Percentiles rank a stretch among this genome's conserved stretches.
phyloP scores from a whole-genome alignment of 2,113 vertebrate genomes.

The Picathartes gymnocephalus region DNA sequence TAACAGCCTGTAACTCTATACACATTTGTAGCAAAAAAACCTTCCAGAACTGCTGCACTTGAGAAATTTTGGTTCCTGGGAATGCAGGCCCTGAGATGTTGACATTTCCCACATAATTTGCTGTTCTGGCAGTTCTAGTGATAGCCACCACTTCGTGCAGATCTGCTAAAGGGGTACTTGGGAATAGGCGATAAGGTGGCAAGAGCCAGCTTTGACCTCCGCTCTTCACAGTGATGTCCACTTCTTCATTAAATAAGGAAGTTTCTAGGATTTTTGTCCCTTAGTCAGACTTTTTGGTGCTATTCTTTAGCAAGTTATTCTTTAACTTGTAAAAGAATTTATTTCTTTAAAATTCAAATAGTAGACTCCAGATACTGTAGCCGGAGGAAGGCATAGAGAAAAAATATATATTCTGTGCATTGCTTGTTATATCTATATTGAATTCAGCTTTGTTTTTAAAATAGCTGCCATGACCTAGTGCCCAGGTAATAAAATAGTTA shows the following conservation, averaged over 20 bases:
- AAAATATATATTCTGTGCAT: background rate
- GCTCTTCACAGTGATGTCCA: background rate
- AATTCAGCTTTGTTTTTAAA: background rate
- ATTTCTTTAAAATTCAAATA: background rate
- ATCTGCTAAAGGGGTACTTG: background rate
- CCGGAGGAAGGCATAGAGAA: background rate
- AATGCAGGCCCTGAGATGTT: background rate
- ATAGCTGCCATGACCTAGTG: background rate
- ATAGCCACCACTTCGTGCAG: background rate
- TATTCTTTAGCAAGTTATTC: background rate
- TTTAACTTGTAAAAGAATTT: background rate
- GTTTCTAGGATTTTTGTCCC: background rate
- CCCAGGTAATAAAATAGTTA: background rate
- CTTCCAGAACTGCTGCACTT: background rate
- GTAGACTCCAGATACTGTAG: background rate
- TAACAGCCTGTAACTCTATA: conserved; percentile 38
- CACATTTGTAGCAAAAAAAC: background rate
- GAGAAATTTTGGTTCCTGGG: conserved; percentile 19
- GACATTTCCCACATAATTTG: conserved; percentile 60
- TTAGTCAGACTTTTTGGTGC: background rate
- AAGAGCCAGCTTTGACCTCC: background rate
- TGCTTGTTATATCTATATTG: background rate
- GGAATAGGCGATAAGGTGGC: conserved; percentile 32
- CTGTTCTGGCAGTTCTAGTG: conserved; percentile 18
- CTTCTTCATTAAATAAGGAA: background rate